phyloP scores from a whole-genome alignment of 2,888 invertebrate species.

The Drosophila pseudotalamancana region DNA sequence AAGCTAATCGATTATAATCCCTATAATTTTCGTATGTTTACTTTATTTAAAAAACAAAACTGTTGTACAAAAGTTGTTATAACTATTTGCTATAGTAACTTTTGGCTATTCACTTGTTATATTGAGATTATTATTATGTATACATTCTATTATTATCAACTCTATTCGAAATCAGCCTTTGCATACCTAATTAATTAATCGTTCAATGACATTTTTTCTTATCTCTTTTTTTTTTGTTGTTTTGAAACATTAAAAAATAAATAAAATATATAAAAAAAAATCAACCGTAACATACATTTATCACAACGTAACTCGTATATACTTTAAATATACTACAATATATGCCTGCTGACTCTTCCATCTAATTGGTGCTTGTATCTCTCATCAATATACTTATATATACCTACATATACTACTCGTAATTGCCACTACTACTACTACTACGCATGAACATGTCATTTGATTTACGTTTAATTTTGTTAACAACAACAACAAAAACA shows the following conservation, averaged over 20 bases:
- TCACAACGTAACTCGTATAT: conserved; percentile 68
- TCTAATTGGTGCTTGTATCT: conserved; percentile 82
- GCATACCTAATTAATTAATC: conserved; percentile 71
- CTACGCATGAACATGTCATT: conserved; percentile 68
- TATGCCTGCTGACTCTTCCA: conserved; percentile 81
- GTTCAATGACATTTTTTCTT: conserved; percentile 72
- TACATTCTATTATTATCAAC: conserved; percentile 49
- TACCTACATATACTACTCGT: conserved; percentile 34
- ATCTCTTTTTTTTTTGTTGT: conserved; percentile 78
- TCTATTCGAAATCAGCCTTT: conserved; percentile 62
- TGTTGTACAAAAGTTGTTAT: conserved; percentile 74
- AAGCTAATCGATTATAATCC: conserved; percentile 50
- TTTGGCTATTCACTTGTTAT: conserved; percentile 62
- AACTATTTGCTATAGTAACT: conserved; percentile 74
- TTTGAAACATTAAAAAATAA: conserved; percentile 31
- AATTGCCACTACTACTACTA: conserved; percentile 38
- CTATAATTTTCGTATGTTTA: not conserved
- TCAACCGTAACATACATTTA: conserved; percentile 60
- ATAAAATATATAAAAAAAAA: conserved; percentile 22
- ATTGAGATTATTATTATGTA: conserved; percentile 46
- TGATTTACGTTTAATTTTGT: conserved; percentile 61
- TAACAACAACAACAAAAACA: conserved; percentile 37
- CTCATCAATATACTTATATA: conserved; percentile 47
- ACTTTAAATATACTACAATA: conserved; percentile 42
- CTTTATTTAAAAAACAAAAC: conserved; percentile 45